Evolutionary conservation across 2,888 invertebrate species (phyloP), one percentile per base, ranked within the genome.

Genomic region (Oasisia sp.): DNA sequence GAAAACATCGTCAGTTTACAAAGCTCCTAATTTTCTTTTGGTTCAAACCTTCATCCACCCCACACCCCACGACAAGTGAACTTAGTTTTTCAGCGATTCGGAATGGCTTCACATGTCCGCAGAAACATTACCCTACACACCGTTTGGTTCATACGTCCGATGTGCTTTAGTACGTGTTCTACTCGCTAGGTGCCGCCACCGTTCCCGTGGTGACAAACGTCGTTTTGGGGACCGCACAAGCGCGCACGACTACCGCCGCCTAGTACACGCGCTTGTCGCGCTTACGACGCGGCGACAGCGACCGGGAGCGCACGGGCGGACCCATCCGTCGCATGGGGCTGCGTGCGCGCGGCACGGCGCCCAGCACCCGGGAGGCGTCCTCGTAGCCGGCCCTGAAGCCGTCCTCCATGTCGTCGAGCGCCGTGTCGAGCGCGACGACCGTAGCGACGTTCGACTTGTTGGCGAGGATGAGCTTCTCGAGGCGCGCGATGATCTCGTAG

Each of bases 51-150:
- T 38, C 38, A 38, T 38, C 50, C 9, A 50, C 50, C 50, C 14
- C 50, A 9, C 14, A 7, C 9, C 9, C 5, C 9, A 14, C 14
- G 50, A 1, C 14, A 11, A 9, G 50, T 9, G 50, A 50, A 9
- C 14, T 50, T 9, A 50, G 50, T 14, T 50, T 50, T 50, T 50
- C 50, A 50, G 50, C 50, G 14, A 89, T 32, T 56, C 89, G 27
- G 91, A 92, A 92, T 97, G 97, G 99, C 97, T 98, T 98, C 97
- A 99, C 50, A 50, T 50, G 14, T 50, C 14, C 14, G 50, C 50
- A 50, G 50, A 50, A 11, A 50, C 50, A 50, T 9, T 50, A 50
- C 9, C 2, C 2, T 50, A 9, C 14, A 12, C 50, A 50, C 50
- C 14, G 50, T 50, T 50, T 50, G 50, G 50, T 50, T 50, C 9